Percentiles rank a stretch among this genome's conserved stretches.
Conservation (phyloP, 2,888 invertebrate species). For the Acanthacorydalis orientalis region DNA sequence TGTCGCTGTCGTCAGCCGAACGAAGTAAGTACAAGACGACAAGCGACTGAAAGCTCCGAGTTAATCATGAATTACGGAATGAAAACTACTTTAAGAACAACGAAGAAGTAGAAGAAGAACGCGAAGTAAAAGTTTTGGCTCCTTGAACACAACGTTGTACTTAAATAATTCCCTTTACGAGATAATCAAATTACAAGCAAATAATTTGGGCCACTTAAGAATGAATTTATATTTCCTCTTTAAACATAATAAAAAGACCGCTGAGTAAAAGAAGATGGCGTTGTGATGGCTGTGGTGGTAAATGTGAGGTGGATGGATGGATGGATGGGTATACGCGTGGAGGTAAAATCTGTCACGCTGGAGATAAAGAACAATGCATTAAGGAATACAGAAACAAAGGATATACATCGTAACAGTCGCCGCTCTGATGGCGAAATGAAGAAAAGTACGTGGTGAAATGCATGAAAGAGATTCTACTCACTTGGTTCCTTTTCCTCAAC, state of each 20-base stretch:
- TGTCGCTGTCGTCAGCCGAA: background rate
- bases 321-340: too few relatives aligned
- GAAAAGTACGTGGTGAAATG: too few relatives aligned
- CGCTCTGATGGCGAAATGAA: too few relatives aligned
- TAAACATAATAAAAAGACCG: slow-evolving; percentile 16
- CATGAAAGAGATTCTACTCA: too few relatives aligned
- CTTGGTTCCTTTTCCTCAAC: too few relatives aligned
- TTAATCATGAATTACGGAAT: slow-evolving; percentile 5
- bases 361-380: slow-evolving; percentile 13
- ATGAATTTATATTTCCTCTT: slow-evolving; percentile 20
- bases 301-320: too few relatives aligned
- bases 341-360: slow-evolving; percentile 1
- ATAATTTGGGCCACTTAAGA: slow-evolving; percentile 19
- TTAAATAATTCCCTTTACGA: slow-evolving; percentile 10
- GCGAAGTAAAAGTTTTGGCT: background rate
- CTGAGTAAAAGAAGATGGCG: background rate
- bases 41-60: background rate
- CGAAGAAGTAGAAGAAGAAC: background rate
- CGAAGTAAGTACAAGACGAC: slow-evolving; percentile 2
- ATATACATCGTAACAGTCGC: background rate
- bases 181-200: slow-evolving; percentile 18
- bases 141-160: slow-evolving; percentile 1
- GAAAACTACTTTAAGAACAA: slow-evolving; percentile 4
- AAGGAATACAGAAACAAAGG: slow-evolving; percentile 22
- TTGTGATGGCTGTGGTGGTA: too few relatives aligned